These are phyloP conservation scores for Glyphotaelius pellucidus DNA, from an alignment of 2,888 invertebrate genomes.

Conservation along the genomic window DNA sequence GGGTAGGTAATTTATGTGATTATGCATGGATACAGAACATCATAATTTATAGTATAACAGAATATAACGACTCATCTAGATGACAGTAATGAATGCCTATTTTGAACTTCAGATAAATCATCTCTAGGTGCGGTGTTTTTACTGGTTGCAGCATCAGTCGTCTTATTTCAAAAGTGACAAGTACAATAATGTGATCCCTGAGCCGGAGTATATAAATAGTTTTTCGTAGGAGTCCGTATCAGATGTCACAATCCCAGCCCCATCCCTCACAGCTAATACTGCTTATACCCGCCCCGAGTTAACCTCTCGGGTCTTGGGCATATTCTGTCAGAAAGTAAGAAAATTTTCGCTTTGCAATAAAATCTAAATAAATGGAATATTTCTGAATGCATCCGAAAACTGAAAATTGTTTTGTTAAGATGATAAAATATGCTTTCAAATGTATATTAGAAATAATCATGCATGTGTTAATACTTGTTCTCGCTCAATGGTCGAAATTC, in stretches of 20 bases:
- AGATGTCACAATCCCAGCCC: background rate
- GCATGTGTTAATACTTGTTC: too few species aligned
- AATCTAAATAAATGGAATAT: too few species aligned
- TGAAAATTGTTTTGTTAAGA: too few species aligned
- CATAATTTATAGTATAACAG: background rate
- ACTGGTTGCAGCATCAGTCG: background rate
- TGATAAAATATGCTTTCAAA: too few species aligned
- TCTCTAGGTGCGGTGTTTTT: background rate
- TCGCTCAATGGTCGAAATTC: too few species aligned
- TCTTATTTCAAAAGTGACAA: constrained; percentile 2
- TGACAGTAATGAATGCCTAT: background rate
- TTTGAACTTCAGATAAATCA: background rate
- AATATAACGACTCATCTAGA: background rate
- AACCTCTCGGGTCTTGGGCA: too few species aligned
- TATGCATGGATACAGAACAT: background rate
- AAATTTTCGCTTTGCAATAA: too few species aligned
- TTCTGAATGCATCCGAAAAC: too few species aligned
- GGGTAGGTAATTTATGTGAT: background rate
- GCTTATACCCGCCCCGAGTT: background rate
- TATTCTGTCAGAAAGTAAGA: too few species aligned
- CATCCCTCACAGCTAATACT: background rate
- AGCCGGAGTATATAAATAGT: background rate
- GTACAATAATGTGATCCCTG: background rate
- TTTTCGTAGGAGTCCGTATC: constrained; percentile 12
- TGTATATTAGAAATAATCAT: too few species aligned